phyloP scores from a whole-genome alignment of 2,797 vertebrate species.

The Coreius guichenoti region DNA sequence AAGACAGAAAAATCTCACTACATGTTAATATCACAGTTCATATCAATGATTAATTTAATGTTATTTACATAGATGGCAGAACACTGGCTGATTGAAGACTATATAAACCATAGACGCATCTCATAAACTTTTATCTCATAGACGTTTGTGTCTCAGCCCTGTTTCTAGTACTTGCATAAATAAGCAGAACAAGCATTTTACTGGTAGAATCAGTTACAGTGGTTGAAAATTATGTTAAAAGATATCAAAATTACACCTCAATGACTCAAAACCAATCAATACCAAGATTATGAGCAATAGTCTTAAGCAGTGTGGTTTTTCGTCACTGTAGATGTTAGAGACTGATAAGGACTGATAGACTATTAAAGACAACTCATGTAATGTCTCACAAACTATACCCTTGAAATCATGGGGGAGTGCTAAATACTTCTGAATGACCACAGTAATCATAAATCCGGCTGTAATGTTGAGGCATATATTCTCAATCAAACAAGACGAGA shows the following conservation, averaged over 20 bases:
- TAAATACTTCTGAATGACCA: background rate
- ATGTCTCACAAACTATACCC: background rate
- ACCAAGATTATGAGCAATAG: background rate
- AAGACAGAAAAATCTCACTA: background rate
- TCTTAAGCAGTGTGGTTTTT: background rate
- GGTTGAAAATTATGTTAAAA: background rate
- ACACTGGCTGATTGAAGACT: background rate
- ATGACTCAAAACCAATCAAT: background rate
- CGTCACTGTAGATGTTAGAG: background rate
- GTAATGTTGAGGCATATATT: slow-evolving; percentile 29
- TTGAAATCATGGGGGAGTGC: background rate
- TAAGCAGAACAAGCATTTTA: background rate
- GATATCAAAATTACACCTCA: background rate
- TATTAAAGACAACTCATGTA: slow-evolving; percentile 4
- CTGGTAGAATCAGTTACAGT: background rate
- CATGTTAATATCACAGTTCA: background rate
- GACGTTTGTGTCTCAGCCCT: background rate
- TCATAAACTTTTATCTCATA: background rate
- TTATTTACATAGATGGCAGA: background rate
- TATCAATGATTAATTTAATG: background rate
- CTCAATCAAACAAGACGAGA: slow-evolving; percentile 23
- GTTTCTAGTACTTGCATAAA: too few relatives aligned
- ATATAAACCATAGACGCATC: background rate
- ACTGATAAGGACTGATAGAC: background rate
- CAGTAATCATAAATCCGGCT: slow-evolving; percentile 30